phyloP scores from a whole-genome alignment of 30 jellyfish, hydroid and myxozoan genomes.

The Chironex yamaguchii region DNA sequence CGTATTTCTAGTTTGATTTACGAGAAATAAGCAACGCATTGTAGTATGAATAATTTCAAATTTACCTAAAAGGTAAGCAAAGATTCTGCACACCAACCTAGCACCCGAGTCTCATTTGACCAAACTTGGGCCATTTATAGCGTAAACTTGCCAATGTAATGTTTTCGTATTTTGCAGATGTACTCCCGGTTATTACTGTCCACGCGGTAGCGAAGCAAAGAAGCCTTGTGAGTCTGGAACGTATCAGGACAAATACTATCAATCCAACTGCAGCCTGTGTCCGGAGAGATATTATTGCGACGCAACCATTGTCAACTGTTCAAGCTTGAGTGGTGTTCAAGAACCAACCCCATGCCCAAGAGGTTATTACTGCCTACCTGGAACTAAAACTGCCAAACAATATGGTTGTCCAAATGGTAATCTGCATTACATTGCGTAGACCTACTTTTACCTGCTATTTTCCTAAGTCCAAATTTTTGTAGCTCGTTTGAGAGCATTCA shows the following conservation, averaged over 20 bases:
- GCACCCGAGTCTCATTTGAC: too few relatives aligned
- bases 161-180: conserved; percentile 54
- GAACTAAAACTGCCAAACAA: conserved; percentile 78
- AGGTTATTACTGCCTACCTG: conserved; percentile 86
- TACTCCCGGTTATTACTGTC: conserved; percentile 95
- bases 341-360: conserved; percentile 83
- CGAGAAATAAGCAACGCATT: too few relatives aligned
- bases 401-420: conserved; percentile 84
- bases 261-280: conserved; percentile 72
- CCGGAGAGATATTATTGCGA: conserved; percentile 89
- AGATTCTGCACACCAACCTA: too few relatives aligned
- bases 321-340: conserved; percentile 76
- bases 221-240: conserved; percentile 89
- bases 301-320: conserved; percentile 75
- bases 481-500: too few relatives aligned
- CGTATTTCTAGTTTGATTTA: too few relatives aligned
- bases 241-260: conserved; percentile 81
- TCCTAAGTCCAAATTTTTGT: too few relatives aligned
- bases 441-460: too few relatives aligned
- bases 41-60: too few relatives aligned
- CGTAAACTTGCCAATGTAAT: neutral
- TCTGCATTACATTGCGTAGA: too few relatives aligned
- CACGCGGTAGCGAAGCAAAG: conserved; percentile 84
- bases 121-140: too few relatives aligned
- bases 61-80: too few relatives aligned